A percentile compares a stretch with the other conserved stretches of the same genome.
Evolutionary conservation across 2,113 vertebrate genomes (phyloP).

Genomic region (Peromyscus polionotus): DNA sequence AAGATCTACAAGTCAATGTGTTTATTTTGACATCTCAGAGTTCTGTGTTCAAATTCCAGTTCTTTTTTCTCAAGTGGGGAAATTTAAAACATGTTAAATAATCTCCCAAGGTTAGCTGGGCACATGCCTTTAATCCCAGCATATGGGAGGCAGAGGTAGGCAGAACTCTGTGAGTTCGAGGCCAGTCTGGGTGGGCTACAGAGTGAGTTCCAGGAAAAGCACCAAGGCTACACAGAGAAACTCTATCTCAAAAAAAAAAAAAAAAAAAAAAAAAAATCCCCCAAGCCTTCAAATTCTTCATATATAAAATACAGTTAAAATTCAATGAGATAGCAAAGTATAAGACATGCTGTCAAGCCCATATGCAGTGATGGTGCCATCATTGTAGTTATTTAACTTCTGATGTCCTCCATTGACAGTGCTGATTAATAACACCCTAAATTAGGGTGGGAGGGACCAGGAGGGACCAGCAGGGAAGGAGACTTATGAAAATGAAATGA

Average conservation of each 20-base stretch:
- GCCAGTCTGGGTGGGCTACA: no score
- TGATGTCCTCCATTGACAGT: background rate
- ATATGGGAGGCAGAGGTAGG: no score
- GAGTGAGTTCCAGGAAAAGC: no score
- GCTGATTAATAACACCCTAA: constrained; percentile 4
- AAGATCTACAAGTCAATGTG: background rate
- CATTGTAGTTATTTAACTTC: background rate
- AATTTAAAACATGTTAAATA: background rate
- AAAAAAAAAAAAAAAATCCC: background rate
- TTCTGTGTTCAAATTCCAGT: constrained; percentile 5
- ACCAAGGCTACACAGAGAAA: no score
- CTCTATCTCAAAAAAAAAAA: no score
- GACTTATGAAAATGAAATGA: background rate
- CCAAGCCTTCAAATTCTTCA: constrained; percentile 8
- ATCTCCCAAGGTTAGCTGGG: background rate
- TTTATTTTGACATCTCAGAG: constrained; percentile 16
- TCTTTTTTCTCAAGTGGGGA: background rate
- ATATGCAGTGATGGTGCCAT: background rate
- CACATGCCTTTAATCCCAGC: no score
- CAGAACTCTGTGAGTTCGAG: no score
- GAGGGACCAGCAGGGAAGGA: background rate
- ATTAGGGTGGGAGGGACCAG: background rate
- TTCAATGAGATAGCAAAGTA: background rate
- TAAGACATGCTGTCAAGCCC: background rate
- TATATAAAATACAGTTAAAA: background rate